Conservation (phyloP, 2,888 invertebrate species). For the Adela reaumurella region DNA sequence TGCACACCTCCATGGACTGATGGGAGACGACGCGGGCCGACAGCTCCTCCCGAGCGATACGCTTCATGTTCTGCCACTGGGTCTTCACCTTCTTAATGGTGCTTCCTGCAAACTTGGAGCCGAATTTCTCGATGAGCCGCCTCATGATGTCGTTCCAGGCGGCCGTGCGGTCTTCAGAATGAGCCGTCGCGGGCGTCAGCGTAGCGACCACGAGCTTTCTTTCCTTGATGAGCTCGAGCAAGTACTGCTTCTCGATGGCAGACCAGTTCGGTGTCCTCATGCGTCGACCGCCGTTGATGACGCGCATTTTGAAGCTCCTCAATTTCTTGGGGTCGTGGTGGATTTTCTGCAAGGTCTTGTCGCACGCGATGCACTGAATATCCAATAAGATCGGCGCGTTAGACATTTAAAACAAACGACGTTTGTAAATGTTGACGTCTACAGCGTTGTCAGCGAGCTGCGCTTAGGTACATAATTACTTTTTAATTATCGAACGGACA, state of each 20-base stretch:
- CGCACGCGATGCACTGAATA: constrained; percentile 49
- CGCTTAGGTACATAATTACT: background rate
- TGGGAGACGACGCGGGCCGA: constrained; percentile 23
- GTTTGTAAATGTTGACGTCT: background rate
- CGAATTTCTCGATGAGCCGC: constrained; percentile 30
- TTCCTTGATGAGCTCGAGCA: constrained; percentile 43
- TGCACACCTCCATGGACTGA: constrained; percentile 38
- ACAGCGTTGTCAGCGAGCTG: background rate
- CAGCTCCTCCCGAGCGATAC: constrained; percentile 44
- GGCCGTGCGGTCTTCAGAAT: constrained; percentile 42
- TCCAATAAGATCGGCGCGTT: constrained; percentile 39
- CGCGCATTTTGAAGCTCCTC: too few relatives aligned
- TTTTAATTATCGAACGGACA: too few relatives aligned
- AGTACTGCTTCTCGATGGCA: constrained; percentile 39
- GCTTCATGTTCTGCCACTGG: constrained; percentile 52
- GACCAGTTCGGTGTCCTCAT: constrained; percentile 48
- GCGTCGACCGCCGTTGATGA: constrained; percentile 17
- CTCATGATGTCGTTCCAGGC: constrained; percentile 45
- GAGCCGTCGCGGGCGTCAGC: constrained; percentile 35
- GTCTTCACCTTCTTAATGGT: constrained; percentile 44
- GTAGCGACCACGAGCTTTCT: constrained; percentile 39
- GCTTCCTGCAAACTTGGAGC: constrained; percentile 35
- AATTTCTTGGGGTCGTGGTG: constrained; percentile 24
- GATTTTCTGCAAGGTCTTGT: constrained; percentile 50
- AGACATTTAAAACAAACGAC: constrained; percentile 50